These are phyloP conservation scores for Philotrypesis tridentata DNA, from an alignment of 1,140 invertebrate genomes.

Conservation along the genomic window DNA sequence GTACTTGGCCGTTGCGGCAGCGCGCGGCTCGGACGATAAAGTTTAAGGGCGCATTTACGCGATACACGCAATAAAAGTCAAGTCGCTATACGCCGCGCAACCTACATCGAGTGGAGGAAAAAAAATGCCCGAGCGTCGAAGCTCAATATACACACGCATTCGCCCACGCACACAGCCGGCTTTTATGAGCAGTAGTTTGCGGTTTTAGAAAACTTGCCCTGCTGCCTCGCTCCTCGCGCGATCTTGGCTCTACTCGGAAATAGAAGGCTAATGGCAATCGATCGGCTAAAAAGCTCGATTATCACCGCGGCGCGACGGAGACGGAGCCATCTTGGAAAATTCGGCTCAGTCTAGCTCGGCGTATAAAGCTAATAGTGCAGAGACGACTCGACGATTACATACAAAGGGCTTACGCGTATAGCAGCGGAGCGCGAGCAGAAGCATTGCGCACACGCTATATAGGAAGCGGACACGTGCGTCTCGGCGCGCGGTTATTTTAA, in stretches of 20 bases:
- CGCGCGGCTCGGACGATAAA: conserved; percentile 39
- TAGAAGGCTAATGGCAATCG: not conserved
- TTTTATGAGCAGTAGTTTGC: conserved; percentile 67
- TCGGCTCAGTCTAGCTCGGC: too few relatives aligned
- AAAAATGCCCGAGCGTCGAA: conserved; percentile 50
- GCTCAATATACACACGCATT: not conserved
- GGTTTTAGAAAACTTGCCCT: conserved; percentile 67
- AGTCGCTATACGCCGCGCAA: conserved; percentile 44
- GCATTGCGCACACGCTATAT: too few relatives aligned
- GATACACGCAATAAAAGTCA: conserved; percentile 67
- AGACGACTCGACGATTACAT: too few relatives aligned
- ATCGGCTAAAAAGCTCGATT: too few relatives aligned
- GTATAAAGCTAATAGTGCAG: too few relatives aligned
- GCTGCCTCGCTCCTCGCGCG: conserved; percentile 41
- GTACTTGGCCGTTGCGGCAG: conserved; percentile 28
- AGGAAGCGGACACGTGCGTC: conserved; percentile 57
- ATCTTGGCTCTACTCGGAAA: not conserved
- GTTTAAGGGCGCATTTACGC: conserved; percentile 57
- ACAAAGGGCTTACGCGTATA: too few relatives aligned
- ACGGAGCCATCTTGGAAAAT: too few relatives aligned
- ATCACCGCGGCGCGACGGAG: too few relatives aligned
- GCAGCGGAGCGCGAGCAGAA: conserved; percentile 1
- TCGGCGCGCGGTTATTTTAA: conserved; percentile 73
- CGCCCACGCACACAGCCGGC: not conserved
- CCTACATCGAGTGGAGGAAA: conserved; percentile 48